Conservation (phyloP, 53 echinoderm and acorn worm genomes). For the Echinarachnius parma region DNA sequence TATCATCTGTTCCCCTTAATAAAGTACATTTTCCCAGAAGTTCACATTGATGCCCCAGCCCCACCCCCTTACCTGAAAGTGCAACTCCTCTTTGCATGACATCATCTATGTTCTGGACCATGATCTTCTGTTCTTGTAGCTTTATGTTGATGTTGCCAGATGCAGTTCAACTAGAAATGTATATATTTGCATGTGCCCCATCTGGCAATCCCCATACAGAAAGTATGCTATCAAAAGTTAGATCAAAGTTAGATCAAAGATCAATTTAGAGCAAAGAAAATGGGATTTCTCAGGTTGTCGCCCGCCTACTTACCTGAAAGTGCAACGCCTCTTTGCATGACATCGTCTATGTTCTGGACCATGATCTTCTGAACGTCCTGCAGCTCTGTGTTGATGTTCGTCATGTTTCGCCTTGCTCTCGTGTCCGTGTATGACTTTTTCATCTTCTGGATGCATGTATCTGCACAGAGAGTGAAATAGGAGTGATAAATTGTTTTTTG, state of each 20-base stretch:
- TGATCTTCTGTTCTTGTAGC: conserved; percentile 94
- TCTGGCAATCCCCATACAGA: too few species aligned
- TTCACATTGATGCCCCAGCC: too few species aligned
- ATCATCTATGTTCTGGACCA: conserved; percentile 99
- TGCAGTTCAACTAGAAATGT: too few species aligned
- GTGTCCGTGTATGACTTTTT: conserved; percentile 95
- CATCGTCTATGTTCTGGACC: conserved; percentile 99
- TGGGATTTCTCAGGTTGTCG: too few species aligned
- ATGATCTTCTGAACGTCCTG: conserved; percentile 98
- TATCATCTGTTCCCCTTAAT: too few species aligned
- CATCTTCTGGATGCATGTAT: conserved; percentile 92
- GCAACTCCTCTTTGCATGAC: conserved; percentile 97
- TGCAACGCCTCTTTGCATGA: conserved; percentile 95
- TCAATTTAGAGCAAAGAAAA: too few species aligned
- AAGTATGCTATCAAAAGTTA: too few species aligned
- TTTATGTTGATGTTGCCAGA: conserved; percentile 91
- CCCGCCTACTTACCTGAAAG: conserved; percentile 76
- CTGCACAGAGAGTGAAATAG: conserved; percentile 28
- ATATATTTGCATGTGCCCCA: too few species aligned
- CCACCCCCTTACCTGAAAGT: conserved; percentile 73
- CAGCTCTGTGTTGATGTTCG: conserved; percentile 84
- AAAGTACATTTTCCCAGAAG: too few species aligned
- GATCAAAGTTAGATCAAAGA: too few species aligned
- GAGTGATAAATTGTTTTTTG: too few species aligned
- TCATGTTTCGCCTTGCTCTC: conserved; percentile 64